These are phyloP conservation scores for Polypterus bichir DNA, from an alignment of 2,113 vertebrate genomes.

Conservation along the genomic window DNA sequence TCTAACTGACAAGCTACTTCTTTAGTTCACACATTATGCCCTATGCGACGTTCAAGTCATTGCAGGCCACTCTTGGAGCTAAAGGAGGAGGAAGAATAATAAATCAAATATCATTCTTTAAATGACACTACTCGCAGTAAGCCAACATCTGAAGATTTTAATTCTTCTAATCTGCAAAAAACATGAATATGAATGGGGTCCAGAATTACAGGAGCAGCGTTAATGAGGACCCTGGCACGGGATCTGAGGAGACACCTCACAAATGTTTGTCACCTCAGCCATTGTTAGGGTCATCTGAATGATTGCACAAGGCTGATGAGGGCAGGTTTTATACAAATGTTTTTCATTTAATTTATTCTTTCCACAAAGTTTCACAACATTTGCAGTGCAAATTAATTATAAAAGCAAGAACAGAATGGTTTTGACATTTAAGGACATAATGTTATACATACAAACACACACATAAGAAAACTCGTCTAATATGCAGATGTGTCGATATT, in stretches of 20 bases:
- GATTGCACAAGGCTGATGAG: conserved; percentile 66
- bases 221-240: conserved; percentile 76
- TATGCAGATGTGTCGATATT: too few relatives aligned
- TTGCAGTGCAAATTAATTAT: too few relatives aligned
- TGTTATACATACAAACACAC: too few relatives aligned
- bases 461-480: too few relatives aligned
- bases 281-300: conserved; percentile 70
- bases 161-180: conserved; percentile 80
- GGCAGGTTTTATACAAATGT: conserved; percentile 75
- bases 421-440: too few relatives aligned
- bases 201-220: conserved; percentile 78
- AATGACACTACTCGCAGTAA: conserved; percentile 76
- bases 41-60: conserved; percentile 73
- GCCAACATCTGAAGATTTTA: conserved; percentile 78
- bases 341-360: conserved; percentile 47
- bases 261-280: conserved; percentile 74
- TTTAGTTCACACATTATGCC: conserved; percentile 72
- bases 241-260: conserved; percentile 77
- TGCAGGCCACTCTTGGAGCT: conserved; percentile 73
- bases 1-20: conserved; percentile 69
- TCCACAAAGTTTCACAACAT: too few relatives aligned
- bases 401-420: too few relatives aligned
- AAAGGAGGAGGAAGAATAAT: conserved; percentile 67
- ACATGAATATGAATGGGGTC: conserved; percentile 84
- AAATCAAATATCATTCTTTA: conserved; percentile 72